A percentile compares a stretch with the other conserved stretches of the same genome.
These are phyloP conservation scores for Pitta sordida DNA, from an alignment of 2,113 vertebrate genomes.

Conservation along the genomic window DNA sequence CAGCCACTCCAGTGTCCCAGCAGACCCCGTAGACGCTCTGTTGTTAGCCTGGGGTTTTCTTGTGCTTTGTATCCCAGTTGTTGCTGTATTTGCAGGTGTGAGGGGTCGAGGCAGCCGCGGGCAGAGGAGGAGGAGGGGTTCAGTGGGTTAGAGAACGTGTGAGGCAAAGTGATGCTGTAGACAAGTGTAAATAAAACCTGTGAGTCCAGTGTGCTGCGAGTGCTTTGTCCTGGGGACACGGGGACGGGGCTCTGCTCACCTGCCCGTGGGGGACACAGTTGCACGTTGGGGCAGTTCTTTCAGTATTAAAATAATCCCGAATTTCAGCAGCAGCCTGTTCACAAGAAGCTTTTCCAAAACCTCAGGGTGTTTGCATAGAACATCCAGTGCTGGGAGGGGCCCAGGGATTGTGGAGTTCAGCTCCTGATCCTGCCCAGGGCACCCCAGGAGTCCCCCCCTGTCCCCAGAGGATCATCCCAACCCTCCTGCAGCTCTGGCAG, in stretches of 20 bases:
- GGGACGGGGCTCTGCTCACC: neutral
- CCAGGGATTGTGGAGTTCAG: neutral
- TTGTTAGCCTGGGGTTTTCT: slow-evolving; percentile 70
- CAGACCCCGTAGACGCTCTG: slow-evolving; percentile 59
- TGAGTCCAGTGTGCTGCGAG: slow-evolving; percentile 59
- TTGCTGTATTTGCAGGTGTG: slow-evolving; percentile 76
- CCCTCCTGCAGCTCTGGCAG: too few relatives aligned
- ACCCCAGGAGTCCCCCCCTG: accelerated
- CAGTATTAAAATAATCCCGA: neutral
- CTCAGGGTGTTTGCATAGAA: neutral
- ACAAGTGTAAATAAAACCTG: slow-evolving; percentile 82
- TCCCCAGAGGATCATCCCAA: accelerated
- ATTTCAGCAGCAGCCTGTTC: neutral
- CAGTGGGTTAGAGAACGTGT: slow-evolving; percentile 72
- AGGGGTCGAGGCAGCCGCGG: too few relatives aligned
- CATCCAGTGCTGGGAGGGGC: neutral
- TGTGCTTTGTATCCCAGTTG: slow-evolving; percentile 75
- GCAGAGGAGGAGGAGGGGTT: slow-evolving; percentile 62
- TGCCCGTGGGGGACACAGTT: accelerated
- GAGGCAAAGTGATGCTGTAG: slow-evolving; percentile 72
- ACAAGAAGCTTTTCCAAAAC: neutral
- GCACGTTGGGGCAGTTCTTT: accelerated
- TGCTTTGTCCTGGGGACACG: slow-evolving; percentile 51
- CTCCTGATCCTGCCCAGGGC: neutral
- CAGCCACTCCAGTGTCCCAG: slow-evolving; percentile 67